These are phyloP conservation scores for Rhabdomys pumilio DNA, from an alignment of 2,797 vertebrate species.

Conservation along the genomic window DNA sequence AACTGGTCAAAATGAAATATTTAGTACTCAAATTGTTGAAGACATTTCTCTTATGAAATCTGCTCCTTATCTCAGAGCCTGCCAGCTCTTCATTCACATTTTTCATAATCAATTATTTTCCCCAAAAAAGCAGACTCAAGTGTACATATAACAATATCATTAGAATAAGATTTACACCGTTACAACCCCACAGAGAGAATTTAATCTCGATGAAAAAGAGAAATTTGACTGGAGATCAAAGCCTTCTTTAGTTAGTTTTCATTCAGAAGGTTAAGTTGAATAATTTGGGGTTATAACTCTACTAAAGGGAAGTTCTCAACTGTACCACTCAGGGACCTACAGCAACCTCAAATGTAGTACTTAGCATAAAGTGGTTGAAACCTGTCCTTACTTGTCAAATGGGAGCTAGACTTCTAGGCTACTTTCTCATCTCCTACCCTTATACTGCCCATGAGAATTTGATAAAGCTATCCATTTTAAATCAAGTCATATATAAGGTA, in stretches of 20 bases:
- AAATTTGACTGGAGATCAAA: conserved; percentile 34
- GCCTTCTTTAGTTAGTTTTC: not conserved
- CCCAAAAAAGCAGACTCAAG: not conserved
- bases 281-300: not conserved
- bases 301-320: not conserved
- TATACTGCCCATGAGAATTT: not conserved
- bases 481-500: conserved; percentile 51
- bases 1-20: conserved; percentile 52
- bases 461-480: conserved; percentile 52
- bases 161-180: not conserved
- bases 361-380: not conserved
- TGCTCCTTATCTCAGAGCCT: not conserved
- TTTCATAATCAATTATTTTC: conserved; percentile 3
- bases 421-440: not conserved
- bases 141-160: not conserved
- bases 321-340: not conserved
- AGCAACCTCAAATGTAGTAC: not conserved
- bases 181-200: conserved; percentile 25
- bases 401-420: not conserved
- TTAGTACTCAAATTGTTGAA: conserved; percentile 11
- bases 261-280: conserved; percentile 3
- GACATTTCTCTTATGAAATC: not conserved
- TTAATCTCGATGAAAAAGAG: conserved; percentile 6
- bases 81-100: not conserved
- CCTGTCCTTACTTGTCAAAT: not conserved